Evolutionary conservation across 2,888 invertebrate genomes (phyloP), one percentile per base, ranked within the genome.

Genomic region (Diplolepis rosae): DNA sequence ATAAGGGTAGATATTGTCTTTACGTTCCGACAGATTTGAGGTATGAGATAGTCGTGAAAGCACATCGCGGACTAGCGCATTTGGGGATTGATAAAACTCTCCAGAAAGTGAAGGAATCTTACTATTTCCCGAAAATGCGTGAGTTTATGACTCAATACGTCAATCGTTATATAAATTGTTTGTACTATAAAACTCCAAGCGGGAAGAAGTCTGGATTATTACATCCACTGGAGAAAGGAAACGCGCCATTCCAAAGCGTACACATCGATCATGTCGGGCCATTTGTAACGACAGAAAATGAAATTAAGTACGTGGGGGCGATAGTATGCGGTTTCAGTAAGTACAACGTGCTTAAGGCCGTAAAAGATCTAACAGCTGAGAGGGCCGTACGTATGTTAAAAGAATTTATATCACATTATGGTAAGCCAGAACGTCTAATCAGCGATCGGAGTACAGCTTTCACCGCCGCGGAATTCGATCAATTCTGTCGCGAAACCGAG

Each of bases 371-470:
- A 13, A 61, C 54, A 27, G 56, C 69, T 6, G 66, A 70, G 13
- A 39, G 28, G 27, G 69, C 67, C 4, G 39, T 77, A 5, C 18
- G 32, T 0, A 32, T 66, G 22, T 15, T 77, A 30, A 50, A 22
- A 27, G 74, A 75, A 28, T 71, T 79, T 32, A 73, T 79, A 7
- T 9, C 73, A 7, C 78, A 77, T 71, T 83, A 82, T 70, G 83
- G 83, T 1, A 76, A 76, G 5, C 83, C 84, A 7, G 66, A 51
- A 15, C 65, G 77, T 6, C 75, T 84, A 1, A 72, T 84, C 6
- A 77, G 77, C 6, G 82, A 84, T 69, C 66, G 80, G 67, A 82
- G 82, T 13, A 77, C 82, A 1, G 80, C 81, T 1, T 84, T 77
- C 65, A 81, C 79, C 0, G 79, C 82, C 0, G 76, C 77, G 5